Evolutionary conservation across 1,140 invertebrate species (phyloP), one percentile per base, ranked within the genome.

Genomic region (Prorops nasuta): DNA sequence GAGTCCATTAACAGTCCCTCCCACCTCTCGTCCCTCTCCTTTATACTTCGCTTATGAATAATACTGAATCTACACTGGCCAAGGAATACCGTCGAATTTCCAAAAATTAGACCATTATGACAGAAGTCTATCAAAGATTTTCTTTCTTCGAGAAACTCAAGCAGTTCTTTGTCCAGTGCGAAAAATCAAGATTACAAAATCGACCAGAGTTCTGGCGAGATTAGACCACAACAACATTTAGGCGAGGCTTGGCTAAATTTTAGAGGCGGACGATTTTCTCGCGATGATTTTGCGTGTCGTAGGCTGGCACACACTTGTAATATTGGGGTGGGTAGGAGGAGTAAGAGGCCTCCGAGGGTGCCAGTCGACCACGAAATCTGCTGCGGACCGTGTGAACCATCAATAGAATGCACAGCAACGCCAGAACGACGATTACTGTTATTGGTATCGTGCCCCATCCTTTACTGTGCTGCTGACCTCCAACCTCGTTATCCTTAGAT

Each of bases 261-360:
- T 71, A 74, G 44, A 75, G 55, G 8, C 63, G 65, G 44, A 67
- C 63, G 20, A 76, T 59, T 52, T 76, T 76, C 53, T 72, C 71
- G 45, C 65, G 63, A 50, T 69, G 71, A 37, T 66, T 55, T 24
- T 65, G 67, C 2, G 65, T 67, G 20, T 74, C 73, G 44, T 76
- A 74, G 12, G 56, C 67, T 9, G 72, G 71, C n/a, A 76, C 69
- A 44, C 67, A 72, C 45, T 76, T 76, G 58, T 76, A 76, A 52
- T 76, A 76, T 48, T 76, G 72, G 19, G 69, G 62, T n/a, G 71
- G 67, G 38, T 68, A 71, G 3, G 66, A 58, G 3, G 64, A 43
- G 34, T 69, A 76, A 1, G 67, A 49, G 9, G 50, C 48, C 21
- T 67, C 63, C 14, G 66, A 62, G 0, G 71, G 64, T 12, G 67